Percentiles rank a stretch among this genome's conserved stretches.
Conservation (phyloP, 2,113 vertebrate genomes). For the Scolopax mira region DNA sequence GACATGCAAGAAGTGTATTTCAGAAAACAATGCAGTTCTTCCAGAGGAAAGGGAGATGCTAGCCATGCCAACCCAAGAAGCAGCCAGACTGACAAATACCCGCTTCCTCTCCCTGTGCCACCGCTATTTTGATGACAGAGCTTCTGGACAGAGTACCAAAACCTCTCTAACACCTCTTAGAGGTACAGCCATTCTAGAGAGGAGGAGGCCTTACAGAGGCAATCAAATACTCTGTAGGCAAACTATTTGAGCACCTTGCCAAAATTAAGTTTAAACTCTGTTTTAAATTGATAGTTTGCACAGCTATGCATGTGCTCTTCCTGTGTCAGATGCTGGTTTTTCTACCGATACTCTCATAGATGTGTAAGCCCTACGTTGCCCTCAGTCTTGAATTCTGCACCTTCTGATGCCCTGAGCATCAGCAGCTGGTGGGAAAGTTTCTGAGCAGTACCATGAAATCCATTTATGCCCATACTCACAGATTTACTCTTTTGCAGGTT, state of each 20-base stretch:
- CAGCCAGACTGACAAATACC: neutral
- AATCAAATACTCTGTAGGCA: neutral
- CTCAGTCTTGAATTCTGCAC: neutral
- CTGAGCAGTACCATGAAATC: neutral
- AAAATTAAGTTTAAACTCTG: neutral
- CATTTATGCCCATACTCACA: conserved; percentile 74
- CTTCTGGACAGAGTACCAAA: neutral
- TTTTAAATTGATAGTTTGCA: neutral
- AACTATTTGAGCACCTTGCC: neutral
- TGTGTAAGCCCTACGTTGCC: fast-evolving
- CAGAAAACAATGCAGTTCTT: neutral
- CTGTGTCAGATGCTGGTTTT: neutral
- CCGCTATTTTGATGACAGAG: neutral
- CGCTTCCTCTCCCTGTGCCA: neutral
- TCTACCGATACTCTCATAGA: neutral
- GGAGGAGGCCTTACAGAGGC: neutral
- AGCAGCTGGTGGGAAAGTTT: neutral
- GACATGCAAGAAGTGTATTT: neutral
- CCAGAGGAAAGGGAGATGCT: neutral
- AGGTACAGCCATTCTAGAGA: neutral
- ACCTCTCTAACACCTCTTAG: neutral
- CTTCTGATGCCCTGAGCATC: neutral
- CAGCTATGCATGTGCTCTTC: neutral
- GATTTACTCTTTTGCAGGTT: conserved; percentile 88
- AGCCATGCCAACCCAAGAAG: neutral